phyloP scores from a whole-genome alignment of 1,140 invertebrate species.

The Thaumetopoea pityocampa region DNA sequence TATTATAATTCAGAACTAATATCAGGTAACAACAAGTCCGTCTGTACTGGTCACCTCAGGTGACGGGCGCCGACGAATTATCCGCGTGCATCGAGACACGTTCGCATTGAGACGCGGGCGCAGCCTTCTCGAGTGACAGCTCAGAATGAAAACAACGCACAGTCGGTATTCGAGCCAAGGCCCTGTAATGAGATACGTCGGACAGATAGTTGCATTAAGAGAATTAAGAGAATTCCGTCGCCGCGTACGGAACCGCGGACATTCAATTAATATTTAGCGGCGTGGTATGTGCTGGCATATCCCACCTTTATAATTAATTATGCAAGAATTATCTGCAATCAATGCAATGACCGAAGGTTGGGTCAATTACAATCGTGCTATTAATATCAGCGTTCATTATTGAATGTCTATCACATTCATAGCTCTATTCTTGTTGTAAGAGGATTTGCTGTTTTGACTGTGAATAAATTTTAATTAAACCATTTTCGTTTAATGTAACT shows the following conservation, averaged over 20 bases:
- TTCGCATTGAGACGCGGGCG: slow-evolving; percentile 63
- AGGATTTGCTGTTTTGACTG: neutral
- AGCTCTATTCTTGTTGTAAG: slow-evolving; percentile 2
- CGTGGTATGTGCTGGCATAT: slow-evolving; percentile 3
- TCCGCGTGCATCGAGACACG: slow-evolving; percentile 48
- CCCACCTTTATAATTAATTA: slow-evolving; percentile 5
- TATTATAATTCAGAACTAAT: too few relatives aligned
- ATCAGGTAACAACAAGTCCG: too few relatives aligned
- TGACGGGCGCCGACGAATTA: slow-evolving; percentile 38
- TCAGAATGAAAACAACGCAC: slow-evolving; percentile 63
- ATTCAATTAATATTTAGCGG: slow-evolving; percentile 33
- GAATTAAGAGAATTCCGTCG: slow-evolving; percentile 49
- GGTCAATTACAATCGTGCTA: slow-evolving; percentile 10
- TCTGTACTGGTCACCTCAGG: too few relatives aligned
- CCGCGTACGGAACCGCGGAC: slow-evolving; percentile 31
- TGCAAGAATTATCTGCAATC: slow-evolving; percentile 3
- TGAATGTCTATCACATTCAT: neutral
- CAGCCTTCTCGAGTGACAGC: slow-evolving; percentile 72
- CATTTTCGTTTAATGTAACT: slow-evolving; percentile 1
- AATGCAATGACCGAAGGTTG: slow-evolving; percentile 14
- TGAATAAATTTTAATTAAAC: slow-evolving; percentile 9
- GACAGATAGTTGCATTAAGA: slow-evolving; percentile 51
- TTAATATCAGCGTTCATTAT: slow-evolving; percentile 16
- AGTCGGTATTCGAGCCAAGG: slow-evolving; percentile 70
- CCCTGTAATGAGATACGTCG: slow-evolving; percentile 66